These are phyloP conservation scores for Dromococcyx pavoninus DNA, from an alignment of 2,797 vertebrate species.

Conservation along the genomic window DNA sequence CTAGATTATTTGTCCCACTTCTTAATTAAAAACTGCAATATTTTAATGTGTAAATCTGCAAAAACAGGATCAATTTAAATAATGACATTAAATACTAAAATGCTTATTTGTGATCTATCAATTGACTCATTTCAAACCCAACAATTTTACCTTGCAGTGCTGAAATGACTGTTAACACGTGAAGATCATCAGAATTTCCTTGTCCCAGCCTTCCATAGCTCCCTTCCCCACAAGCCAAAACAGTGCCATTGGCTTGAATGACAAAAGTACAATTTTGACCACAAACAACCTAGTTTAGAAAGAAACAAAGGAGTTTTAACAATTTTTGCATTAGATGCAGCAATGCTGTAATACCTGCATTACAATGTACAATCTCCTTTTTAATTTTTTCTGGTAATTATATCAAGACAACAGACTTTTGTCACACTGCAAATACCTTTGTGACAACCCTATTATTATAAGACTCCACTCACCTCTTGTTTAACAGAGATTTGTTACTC, in stretches of 20 bases:
- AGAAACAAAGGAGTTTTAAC: not conserved
- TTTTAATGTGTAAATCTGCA: not conserved
- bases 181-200: slow-evolving; percentile 95
- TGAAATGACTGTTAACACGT: slow-evolving; percentile 93
- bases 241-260: slow-evolving; percentile 93
- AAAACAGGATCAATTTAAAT: not conserved
- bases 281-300: slow-evolving; percentile 84
- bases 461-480: not conserved
- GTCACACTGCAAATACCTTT: not conserved
- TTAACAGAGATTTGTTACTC: not conserved
- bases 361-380: not conserved
- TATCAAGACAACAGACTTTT: not conserved
- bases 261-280: slow-evolving; percentile 97
- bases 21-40: not conserved
- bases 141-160: slow-evolving; percentile 88
- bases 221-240: slow-evolving; percentile 94
- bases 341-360: not conserved
- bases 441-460: not conserved
- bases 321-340: not conserved
- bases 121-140: not conserved
- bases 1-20: not conserved
- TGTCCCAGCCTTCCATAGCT: slow-evolving; percentile 94
- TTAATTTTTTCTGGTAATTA: not conserved
- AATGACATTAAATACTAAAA: not conserved
- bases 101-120: not conserved